phyloP scores from a whole-genome alignment of 2,888 invertebrate genomes.

The Exephanes ischioxanthus region DNA sequence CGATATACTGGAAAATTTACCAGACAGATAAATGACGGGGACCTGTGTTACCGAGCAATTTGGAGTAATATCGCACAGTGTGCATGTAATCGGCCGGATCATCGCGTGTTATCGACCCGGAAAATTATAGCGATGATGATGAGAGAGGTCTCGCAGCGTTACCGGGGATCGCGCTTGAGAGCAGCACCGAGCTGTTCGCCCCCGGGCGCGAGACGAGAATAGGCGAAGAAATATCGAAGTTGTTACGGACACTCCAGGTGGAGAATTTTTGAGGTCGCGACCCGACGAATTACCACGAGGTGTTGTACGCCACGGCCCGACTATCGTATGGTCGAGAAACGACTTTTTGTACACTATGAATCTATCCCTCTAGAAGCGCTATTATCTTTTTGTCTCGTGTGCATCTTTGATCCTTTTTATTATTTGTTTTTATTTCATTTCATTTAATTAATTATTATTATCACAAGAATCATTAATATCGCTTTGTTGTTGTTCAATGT shows the following conservation, averaged over 20 bases:
- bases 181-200: slow-evolving; percentile 44
- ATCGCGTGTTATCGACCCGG: slow-evolving; percentile 68
- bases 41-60: slow-evolving; percentile 66
- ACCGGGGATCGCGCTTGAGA: slow-evolving; percentile 30
- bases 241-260: slow-evolving; percentile 12
- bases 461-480: too few relatives aligned
- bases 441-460: background rate
- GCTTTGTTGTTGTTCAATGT: too few relatives aligned
- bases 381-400: background rate
- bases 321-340: slow-evolving; percentile 2
- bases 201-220: slow-evolving; percentile 45
- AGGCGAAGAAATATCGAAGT: slow-evolving; percentile 37
- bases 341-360: slow-evolving; percentile 22
- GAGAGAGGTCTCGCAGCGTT: slow-evolving; percentile 16
- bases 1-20: slow-evolving; percentile 51
- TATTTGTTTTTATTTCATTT: background rate
- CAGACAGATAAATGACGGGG: slow-evolving; percentile 68
- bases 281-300: slow-evolving; percentile 18
- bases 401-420: background rate
- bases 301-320: background rate
- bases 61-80: slow-evolving; percentile 68
- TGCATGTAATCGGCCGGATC: slow-evolving; percentile 68
- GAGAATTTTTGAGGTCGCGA: slow-evolving; percentile 20
- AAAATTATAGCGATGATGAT: slow-evolving; percentile 68
- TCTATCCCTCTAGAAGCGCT: slow-evolving; percentile 14